Conservation (phyloP, 2,113 vertebrate species). For the Donacobius atricapilla region DNA sequence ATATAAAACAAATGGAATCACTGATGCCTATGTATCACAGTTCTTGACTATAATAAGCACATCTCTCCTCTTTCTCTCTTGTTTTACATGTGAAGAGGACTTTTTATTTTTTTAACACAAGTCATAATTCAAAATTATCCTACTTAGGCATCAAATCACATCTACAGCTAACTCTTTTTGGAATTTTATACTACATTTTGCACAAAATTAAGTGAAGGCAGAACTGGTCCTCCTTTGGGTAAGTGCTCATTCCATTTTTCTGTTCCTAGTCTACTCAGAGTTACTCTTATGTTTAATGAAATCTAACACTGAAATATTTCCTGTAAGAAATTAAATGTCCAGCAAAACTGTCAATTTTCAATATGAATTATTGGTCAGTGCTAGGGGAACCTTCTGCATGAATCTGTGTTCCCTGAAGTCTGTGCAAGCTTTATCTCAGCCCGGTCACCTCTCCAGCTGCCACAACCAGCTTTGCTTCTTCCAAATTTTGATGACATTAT, state of each 20-base stretch:
- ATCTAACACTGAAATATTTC: not conserved
- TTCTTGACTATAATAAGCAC: slow-evolving; percentile 14
- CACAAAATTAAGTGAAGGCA: not conserved
- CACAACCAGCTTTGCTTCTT: not conserved
- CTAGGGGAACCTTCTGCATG: not conserved
- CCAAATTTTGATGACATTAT: not conserved
- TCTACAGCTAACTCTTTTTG: not conserved
- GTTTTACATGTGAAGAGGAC: not conserved
- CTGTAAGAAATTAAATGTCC: not conserved
- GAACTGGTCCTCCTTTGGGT: not conserved
- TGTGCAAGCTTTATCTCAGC: not conserved
- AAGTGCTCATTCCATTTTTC: not conserved
- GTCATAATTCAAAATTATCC: slow-evolving; percentile 11
- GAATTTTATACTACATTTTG: not conserved
- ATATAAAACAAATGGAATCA: slow-evolving; percentile 55
- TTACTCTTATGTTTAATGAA: not conserved
- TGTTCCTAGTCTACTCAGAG: not conserved
- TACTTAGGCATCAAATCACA: not conserved
- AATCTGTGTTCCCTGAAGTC: not conserved
- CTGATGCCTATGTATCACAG: slow-evolving; percentile 22
- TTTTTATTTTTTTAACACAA: slow-evolving; percentile 16
- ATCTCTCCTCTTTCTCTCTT: not conserved
- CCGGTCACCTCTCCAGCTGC: not conserved
- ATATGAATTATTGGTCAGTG: not conserved
- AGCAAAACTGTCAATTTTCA: not conserved